Base-by-base conservation (phyloP, 1,140 invertebrate species). In the Pteromalus puparum region DNA sequence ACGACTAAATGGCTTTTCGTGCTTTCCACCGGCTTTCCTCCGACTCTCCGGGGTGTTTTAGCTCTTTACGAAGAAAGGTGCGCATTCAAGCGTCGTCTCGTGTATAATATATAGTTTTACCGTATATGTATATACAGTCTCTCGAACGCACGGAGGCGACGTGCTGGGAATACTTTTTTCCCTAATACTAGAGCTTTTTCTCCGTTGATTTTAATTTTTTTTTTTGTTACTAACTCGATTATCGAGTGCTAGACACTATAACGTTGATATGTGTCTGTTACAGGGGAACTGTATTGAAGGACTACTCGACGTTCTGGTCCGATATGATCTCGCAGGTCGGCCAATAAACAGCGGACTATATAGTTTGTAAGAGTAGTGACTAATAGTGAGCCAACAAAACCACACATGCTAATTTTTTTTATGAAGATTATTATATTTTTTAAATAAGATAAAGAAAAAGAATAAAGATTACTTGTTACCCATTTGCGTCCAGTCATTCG, bases 251-350 rank as follows among this genome's bases (percentile, higher is more conserved):
- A 42, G 10, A 42, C 38, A 42, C 38, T 38, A 42, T 42, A 65
- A 65, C 72, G 86, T 86, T 81, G 48, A 18, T 26, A 18, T 28
- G n/a, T 28, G 53, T 87, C 91, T 87, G 86, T 95, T 95, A 72
- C 94, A 96, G 96, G 38, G 96, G 96, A 76, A 96, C 95, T 12
- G 93, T 96, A 38, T 88, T 97, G 79, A 95, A 96, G 91, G 94
- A 95, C 72, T 97, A 96, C 88, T 94, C 94, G 18, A 95, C 94
- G 18, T 97, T 96, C 89, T 97, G 96, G 96, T 94, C 95, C 26
- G 94, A 96, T 68, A 75, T 93, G 46, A 87, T 89, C 1, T 90
- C 91, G 0, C 77, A 89, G 34, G 67, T 81, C n/a, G 67, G 83
- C 68, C 84, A 75, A 6, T 84, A 42, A 84, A 48, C 30, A 53